Conservation (phyloP, 2,113 vertebrate genomes). For the Macquaria ambigua region DNA sequence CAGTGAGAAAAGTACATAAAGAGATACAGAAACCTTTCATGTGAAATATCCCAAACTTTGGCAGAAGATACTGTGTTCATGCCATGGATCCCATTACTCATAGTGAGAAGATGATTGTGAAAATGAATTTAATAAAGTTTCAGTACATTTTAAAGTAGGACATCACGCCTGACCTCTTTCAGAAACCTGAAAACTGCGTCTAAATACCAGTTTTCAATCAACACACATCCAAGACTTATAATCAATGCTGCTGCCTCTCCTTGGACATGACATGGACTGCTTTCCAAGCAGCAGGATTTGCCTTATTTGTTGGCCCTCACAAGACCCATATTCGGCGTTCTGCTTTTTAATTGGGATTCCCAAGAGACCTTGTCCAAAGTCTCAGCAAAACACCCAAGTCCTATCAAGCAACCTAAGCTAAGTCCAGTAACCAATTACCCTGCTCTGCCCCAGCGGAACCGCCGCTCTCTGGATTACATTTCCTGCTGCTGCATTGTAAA, state of each 20-base stretch:
- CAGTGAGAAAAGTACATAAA: not conserved
- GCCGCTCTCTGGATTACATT: conserved; percentile 69
- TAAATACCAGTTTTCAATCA: conserved; percentile 30
- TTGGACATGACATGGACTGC: conserved; percentile 42
- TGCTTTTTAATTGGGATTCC: conserved; percentile 83
- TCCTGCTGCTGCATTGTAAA: conserved; percentile 78
- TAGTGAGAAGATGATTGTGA: not conserved
- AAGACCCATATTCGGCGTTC: conserved; percentile 72
- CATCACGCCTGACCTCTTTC: not conserved
- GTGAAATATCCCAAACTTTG: not conserved
- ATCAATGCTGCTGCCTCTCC: conserved; percentile 46
- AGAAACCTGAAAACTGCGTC: conserved; percentile 29
- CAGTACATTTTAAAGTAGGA: not conserved
- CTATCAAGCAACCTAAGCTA: conserved; percentile 69
- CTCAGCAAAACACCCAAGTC: conserved; percentile 69
- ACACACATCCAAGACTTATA: not conserved
- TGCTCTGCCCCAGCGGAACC: conserved; percentile 64
- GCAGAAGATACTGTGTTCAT: conserved; percentile 2
- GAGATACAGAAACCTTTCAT: not conserved
- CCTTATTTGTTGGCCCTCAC: conserved; percentile 69
- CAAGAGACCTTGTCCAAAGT: conserved; percentile 75
- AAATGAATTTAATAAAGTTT: not conserved
- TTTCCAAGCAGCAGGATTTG: conserved; percentile 62
- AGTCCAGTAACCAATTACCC: conserved; percentile 82
- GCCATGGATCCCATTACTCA: not conserved